Percentiles rank a stretch among this genome's conserved stretches.
Conservation (phyloP, 2,888 invertebrate genomes). For the Neocrepidodera transversa region DNA sequence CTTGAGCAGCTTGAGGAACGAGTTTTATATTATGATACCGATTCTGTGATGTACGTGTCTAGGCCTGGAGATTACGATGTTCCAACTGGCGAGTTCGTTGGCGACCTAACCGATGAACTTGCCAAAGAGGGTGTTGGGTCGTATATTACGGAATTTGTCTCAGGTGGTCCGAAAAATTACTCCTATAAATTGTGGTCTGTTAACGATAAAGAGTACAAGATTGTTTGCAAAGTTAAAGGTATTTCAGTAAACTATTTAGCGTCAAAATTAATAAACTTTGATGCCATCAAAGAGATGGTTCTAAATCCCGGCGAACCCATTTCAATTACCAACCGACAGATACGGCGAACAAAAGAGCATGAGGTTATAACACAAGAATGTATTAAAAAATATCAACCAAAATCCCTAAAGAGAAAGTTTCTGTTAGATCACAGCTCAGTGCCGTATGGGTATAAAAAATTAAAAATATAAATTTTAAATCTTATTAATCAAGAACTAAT, state of each 20-base stretch:
- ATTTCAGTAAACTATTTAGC: background rate
- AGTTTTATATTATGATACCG: background rate
- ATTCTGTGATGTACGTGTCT: background rate
- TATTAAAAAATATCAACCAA: background rate
- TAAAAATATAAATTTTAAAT: background rate
- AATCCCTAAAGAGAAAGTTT: background rate
- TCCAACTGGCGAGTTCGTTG: constrained; percentile 15
- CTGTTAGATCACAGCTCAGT: background rate
- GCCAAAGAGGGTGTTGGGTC: background rate
- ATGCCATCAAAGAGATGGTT: constrained; percentile 9
- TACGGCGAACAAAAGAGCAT: background rate
- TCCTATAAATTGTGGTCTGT: constrained; percentile 1
- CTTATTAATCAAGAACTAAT: too few relatives aligned
- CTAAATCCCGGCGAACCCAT: background rate
- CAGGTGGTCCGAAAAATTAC: constrained; percentile 13
- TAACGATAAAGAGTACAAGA: background rate
- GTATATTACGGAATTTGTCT: constrained; percentile 12
- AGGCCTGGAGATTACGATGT: background rate
- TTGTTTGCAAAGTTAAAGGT: background rate
- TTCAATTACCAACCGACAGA: background rate
- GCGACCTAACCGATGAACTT: constrained; percentile 6
- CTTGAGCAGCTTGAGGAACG: constrained; percentile 40
- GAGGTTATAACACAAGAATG: background rate
- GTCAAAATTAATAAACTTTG: background rate
- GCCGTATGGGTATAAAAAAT: background rate